phyloP scores from a whole-genome alignment of 2,888 invertebrate genomes.

The Mellilla xanthometata region DNA sequence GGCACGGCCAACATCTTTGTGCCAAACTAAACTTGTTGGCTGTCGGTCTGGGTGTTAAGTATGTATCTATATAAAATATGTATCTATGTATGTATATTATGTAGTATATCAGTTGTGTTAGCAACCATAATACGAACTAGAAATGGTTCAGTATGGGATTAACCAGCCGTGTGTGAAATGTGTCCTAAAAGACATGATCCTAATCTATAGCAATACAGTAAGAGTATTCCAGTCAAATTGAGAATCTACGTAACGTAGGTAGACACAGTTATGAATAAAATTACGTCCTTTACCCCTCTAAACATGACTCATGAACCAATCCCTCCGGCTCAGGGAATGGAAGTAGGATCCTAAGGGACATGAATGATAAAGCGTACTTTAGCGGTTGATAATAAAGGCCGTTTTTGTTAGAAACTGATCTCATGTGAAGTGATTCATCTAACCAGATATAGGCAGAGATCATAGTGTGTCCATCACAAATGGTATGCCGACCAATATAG shows the following conservation, averaged over 20 bases:
- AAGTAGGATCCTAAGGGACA: conserved; percentile 27
- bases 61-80: no score
- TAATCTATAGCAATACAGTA: no score
- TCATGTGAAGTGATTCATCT: conserved; percentile 62
- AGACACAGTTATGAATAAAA: background rate
- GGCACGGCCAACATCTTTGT: no score
- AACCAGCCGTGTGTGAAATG: no score
- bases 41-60: no score
- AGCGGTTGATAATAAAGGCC: conserved; percentile 9
- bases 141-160: no score
- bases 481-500: conserved; percentile 29
- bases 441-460: conserved; percentile 44
- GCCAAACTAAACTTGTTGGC: no score
- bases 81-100: no score
- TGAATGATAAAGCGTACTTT: conserved; percentile 24
- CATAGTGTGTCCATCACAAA: conserved; percentile 37
- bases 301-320: conserved; percentile 24
- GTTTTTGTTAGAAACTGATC: conserved; percentile 47
- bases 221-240: no score
- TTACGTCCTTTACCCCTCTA: conserved; percentile 9
- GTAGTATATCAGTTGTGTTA: no score
- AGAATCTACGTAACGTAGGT: background rate
- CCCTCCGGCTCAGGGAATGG: conserved; percentile 11
- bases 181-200: no score
- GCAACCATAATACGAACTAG: no score